phyloP scores from a whole-genome alignment of 1,140 invertebrate genomes.

The Neodiprion lecontei region DNA sequence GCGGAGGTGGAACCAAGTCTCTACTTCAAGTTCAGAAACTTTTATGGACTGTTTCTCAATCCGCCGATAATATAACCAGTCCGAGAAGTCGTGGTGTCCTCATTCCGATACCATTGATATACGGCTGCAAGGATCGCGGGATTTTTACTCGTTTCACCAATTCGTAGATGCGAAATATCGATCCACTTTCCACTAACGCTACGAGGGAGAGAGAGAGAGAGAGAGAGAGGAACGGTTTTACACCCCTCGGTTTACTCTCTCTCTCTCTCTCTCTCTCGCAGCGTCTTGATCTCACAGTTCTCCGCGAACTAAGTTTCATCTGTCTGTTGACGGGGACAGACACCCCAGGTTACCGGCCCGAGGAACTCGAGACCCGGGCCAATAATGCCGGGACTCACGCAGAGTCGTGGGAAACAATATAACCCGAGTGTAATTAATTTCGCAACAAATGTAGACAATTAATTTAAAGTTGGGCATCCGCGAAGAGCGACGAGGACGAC shows the following conservation, averaged over 20 bases:
- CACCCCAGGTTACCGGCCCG: not conserved
- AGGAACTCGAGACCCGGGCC: not conserved
- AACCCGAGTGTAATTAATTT: constrained; percentile 44
- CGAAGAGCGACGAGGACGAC: constrained; percentile 14
- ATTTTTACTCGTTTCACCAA: no score
- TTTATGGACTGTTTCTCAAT: no score
- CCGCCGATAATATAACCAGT: no score
- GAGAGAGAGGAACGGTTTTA: not conserved
- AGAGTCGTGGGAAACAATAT: constrained; percentile 32
- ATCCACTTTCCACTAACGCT: no score
- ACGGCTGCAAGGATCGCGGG: no score
- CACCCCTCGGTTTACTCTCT: not conserved
- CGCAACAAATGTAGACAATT: constrained; percentile 35
- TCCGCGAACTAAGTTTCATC: not conserved
- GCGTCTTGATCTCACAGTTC: not conserved
- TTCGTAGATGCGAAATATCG: no score
- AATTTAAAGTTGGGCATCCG: constrained; percentile 30
- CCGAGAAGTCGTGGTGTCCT: no score
- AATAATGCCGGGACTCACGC: not conserved
- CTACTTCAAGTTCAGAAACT: no score
- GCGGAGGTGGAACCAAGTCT: no score
- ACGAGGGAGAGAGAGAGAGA: not conserved
- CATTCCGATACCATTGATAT: no score
- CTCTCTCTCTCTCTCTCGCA: not conserved
- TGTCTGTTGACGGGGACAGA: no score